phyloP scores from a whole-genome alignment of 1,140 invertebrate genomes.

The Ctenoplectra terminalis region DNA sequence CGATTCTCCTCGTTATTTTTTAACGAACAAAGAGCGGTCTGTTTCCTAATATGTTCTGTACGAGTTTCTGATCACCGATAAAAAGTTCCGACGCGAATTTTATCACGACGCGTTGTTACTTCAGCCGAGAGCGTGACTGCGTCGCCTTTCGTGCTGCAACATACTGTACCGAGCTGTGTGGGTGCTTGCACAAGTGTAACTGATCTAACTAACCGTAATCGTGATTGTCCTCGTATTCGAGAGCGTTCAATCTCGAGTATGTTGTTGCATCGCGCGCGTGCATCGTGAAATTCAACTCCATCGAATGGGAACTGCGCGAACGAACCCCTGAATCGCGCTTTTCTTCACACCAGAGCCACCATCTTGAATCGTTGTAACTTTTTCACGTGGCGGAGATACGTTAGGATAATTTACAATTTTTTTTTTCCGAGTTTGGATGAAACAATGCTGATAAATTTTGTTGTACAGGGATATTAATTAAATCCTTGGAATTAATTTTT shows the following conservation, averaged over 20 bases:
- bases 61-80: constrained; percentile 25
- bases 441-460: too few relatives aligned
- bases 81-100: constrained; percentile 41
- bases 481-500: too few relatives aligned
- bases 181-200: constrained; percentile 41
- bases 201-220: constrained; percentile 34
- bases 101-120: constrained; percentile 27
- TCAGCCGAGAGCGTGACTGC: constrained; percentile 13
- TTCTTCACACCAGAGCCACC: not conserved
- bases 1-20: constrained; percentile 16
- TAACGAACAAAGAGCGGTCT: constrained; percentile 1
- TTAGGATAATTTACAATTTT: too few relatives aligned
- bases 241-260: constrained; percentile 25
- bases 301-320: not conserved
- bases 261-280: constrained; percentile 4
- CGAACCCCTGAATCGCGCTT: not conserved
- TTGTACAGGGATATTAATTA: too few relatives aligned
- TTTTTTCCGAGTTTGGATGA: too few relatives aligned
- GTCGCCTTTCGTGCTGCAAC: not conserved
- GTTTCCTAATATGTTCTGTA: constrained; percentile 16
- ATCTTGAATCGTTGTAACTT: not conserved
- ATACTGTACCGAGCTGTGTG: not conserved
- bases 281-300: not conserved
- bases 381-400: not conserved
- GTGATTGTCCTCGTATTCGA: constrained; percentile 46